phyloP scores from a whole-genome alignment of 2,797 vertebrate genomes.

The Periophthalmus magnuspinnatus region DNA sequence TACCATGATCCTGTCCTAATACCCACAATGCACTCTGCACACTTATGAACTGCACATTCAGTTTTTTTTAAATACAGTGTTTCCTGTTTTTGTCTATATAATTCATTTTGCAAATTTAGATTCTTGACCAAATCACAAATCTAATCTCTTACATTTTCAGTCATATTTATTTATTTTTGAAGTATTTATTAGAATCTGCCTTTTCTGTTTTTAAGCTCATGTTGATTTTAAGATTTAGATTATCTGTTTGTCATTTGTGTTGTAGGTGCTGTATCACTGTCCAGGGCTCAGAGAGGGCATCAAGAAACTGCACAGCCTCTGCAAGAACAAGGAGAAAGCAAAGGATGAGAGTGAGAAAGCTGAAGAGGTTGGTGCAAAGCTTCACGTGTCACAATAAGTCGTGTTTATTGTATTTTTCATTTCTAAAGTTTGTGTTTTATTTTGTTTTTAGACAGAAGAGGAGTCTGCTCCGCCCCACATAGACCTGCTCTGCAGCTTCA shows the following conservation, averaged over 20 bases:
- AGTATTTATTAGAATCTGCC: too few relatives aligned
- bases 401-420: neutral
- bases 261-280: conserved; percentile 93
- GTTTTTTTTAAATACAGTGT: too few relatives aligned
- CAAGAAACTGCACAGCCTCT: conserved; percentile 84
- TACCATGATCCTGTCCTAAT: neutral
- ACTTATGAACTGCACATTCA: neutral
- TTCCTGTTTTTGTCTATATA: too few relatives aligned
- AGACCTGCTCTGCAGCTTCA: conserved; percentile 89
- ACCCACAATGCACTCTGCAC: neutral
- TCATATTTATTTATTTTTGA: too few relatives aligned
- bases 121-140: too few relatives aligned
- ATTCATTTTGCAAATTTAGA: too few relatives aligned
- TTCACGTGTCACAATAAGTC: neutral
- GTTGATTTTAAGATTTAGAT: neutral
- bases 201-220: neutral
- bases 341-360: conserved; percentile 67
- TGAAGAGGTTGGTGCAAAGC: conserved; percentile 54
- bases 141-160: too few relatives aligned
- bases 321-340: conserved; percentile 81
- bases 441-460: conserved; percentile 58
- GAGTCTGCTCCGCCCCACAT: conserved; percentile 82
- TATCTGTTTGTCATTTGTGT: neutral
- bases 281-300: conserved; percentile 92
- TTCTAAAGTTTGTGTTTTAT: neutral